Base-by-base conservation (phyloP, 2,797 vertebrate genomes). In the Oophaga sylvatica region DNA sequence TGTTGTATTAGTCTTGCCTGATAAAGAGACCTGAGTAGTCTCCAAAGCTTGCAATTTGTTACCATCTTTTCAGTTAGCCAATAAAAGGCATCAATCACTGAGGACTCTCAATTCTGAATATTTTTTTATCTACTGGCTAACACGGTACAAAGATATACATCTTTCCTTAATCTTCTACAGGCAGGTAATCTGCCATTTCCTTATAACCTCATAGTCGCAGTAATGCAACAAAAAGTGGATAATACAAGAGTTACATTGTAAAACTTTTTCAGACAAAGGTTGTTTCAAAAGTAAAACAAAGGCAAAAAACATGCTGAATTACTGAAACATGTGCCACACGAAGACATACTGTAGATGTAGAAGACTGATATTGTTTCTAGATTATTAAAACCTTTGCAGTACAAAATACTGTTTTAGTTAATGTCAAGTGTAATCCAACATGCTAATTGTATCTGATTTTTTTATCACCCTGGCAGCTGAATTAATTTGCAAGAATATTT, bases 401-500 rank as follows among this genome's bases (percentile, higher is more conserved):
- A 48, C 29, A 48, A 85, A 78, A 31, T 65, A 53, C 48, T 85
- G 73, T 26, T 41, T 65, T 76, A 53, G 75, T 65, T 77, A 65
- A 22, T 77, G n/a, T 67, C 82, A 73, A 62, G 59, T n/a, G 56
- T 17, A 65, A 77, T 63, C 59, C 41, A 63, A 17, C 16, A 56
- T 68, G 75, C 60, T 53, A 62, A 67, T 11, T 62, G 68, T 60
- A 26, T 53, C 20, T 15, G 12, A 10, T 56, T 59, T 89, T 90
- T 86, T 89, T 84, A 83, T 90, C 31, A 87, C 1, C 89, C 53
- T 86, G 87, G 85, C 78, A 5, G 1, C 82, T 83, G 71, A 91
- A 92, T 65, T 91, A 91, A 91, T 92, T 92, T 90, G 89, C 12
- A 87, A n/a, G 89, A 19, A 85, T 91, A 90, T 87, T 90, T 91